Evolutionary conservation across 2,888 invertebrate species (phyloP), one percentile per base, ranked within the genome.

Genomic region (Himalopsyche anomala): DNA sequence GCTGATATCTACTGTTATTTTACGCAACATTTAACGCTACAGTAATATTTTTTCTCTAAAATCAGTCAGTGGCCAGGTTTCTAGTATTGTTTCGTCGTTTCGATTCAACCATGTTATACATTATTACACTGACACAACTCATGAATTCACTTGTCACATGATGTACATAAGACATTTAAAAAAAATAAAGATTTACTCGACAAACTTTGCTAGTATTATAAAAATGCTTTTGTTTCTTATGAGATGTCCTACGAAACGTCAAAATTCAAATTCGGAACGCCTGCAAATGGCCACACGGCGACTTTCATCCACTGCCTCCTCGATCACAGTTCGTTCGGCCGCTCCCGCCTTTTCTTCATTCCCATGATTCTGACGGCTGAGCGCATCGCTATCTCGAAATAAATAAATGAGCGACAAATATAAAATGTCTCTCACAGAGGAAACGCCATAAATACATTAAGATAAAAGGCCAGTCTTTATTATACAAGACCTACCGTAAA

Each of bases 361-460:
- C 87, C 87, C 87, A 87, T 86, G 87, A 83, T 56, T 74, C 15
- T 36, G 74, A 38, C 51, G 51, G 51, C 51, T 84, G 12, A 51
- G 81, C 84, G 56, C 88, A 84, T 82, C 82, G 86, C 87, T 87
- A 88, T 88, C 88, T 88, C 87, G 86, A 83, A 83, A 80, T 88
- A 84, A 88, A 88, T 87, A 88, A 88, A 88, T 87, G 88, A 87
- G 84, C 88, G 88, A 88, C 88, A 88, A 88, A 88, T 88, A 88
- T 88, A 88, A 87, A 88, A 87, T 85, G 87, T 87, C 88, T 85
- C 80, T 87, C 87, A 85, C 62, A 85, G 87, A 85, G 87, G 87
- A 88, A 87, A 88, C 87, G 87, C 88, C 88, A 88, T 88, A 88
- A 88, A 88, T 88, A 88, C 88, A 87, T 88, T 87, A 88, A 88